Percentiles rank a stretch among this genome's conserved stretches.
Conservation (phyloP, 2,888 invertebrate species). For the Ephialtes manifestator region DNA sequence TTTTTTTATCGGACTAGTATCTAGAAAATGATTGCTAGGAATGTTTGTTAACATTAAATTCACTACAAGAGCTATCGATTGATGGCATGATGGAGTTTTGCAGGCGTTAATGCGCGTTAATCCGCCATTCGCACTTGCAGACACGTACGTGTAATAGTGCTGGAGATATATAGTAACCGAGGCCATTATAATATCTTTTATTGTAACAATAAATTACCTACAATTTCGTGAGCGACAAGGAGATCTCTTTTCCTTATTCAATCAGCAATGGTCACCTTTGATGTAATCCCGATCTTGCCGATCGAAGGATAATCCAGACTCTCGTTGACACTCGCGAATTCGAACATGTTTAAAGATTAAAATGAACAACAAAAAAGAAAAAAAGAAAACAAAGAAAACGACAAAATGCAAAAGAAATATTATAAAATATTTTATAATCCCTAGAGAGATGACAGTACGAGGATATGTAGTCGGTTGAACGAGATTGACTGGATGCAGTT, state of each 20-base stretch:
- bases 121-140: constrained; percentile 7
- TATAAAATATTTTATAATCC: constrained; percentile 65
- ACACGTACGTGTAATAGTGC: constrained; percentile 54
- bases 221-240: constrained; percentile 56
- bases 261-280: constrained; percentile 23
- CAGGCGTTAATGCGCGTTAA: constrained; percentile 17
- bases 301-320: constrained; percentile 26
- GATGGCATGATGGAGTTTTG: constrained; percentile 3
- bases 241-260: constrained; percentile 4
- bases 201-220: constrained; percentile 73
- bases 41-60: constrained; percentile 65
- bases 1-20: constrained; percentile 38
- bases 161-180: constrained; percentile 76
- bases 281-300: constrained; percentile 27
- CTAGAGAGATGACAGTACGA: constrained; percentile 20
- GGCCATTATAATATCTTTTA: constrained; percentile 80
- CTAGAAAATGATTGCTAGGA: constrained; percentile 41
- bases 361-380: too few species aligned
- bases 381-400: constrained; percentile 13
- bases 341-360: constrained; percentile 33
- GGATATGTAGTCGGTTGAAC: constrained; percentile 35
- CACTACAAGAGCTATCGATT: constrained; percentile 38
- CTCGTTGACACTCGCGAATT: constrained; percentile 55
- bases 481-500: constrained; percentile 32
- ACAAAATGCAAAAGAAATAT: constrained; percentile 36